Evolutionary conservation across 2,113 vertebrate species (phyloP).

Genomic region (Trochalopteron elliotii): DNA sequence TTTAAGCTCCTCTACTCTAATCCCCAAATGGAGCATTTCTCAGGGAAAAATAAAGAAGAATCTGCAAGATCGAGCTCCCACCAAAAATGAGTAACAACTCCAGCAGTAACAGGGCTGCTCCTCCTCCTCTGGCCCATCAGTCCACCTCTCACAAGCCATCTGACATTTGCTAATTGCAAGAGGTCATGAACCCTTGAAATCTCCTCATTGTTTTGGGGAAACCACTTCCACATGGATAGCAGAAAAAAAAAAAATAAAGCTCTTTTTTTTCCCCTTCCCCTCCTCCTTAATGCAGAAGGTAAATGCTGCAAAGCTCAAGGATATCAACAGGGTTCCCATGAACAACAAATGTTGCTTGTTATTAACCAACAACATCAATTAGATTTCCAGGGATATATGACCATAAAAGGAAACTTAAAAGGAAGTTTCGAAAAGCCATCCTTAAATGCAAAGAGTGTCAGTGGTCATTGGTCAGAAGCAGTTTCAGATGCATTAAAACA

Average conservation of each 20-base stretch:
- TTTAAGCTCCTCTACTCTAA: neutral
- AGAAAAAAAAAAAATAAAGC: neutral
- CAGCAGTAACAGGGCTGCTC: neutral
- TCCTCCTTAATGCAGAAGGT: neutral
- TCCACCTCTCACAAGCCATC: neutral
- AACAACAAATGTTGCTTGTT: neutral
- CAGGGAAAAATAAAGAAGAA: neutral
- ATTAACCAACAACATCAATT: neutral
- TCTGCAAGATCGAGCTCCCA: neutral
- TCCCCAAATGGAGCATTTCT: neutral
- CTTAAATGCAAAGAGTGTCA: neutral
- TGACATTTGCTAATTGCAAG: neutral
- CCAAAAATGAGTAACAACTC: neutral
- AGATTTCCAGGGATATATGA: neutral
- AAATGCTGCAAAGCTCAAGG: neutral
- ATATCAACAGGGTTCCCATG: neutral
- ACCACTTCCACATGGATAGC: neutral
- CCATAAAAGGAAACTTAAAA: neutral
- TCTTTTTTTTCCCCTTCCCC: accelerated
- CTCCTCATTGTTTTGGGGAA: neutral
- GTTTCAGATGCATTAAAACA: neutral
- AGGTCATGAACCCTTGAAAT: neutral
- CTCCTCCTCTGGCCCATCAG: neutral
- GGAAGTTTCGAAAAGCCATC: neutral
- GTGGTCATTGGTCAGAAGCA: neutral